A percentile compares a stretch with the other conserved stretches of the same genome.
These are phyloP conservation scores for Laticauda colubrina DNA, from an alignment of 2,113 vertebrate species.

Conservation along the genomic window DNA sequence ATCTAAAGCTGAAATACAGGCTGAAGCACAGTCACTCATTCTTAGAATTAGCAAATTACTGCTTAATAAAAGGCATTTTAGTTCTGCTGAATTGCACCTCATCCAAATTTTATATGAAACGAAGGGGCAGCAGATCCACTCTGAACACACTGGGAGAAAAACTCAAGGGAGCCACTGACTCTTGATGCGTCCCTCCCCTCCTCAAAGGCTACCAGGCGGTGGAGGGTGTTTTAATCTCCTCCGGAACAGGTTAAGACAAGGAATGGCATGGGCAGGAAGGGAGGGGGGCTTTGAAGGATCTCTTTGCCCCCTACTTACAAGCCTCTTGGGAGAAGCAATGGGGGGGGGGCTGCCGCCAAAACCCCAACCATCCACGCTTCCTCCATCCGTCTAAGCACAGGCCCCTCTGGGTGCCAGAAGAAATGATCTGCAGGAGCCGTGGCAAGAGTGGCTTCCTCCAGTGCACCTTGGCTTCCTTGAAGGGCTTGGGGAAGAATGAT, in stretches of 20 bases:
- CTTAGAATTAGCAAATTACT: neutral
- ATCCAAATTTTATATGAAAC: accelerated
- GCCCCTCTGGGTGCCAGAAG: neutral
- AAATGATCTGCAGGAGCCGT: neutral
- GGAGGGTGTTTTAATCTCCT: neutral
- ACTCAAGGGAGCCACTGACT: neutral
- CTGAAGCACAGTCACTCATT: neutral
- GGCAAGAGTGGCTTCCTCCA: no score
- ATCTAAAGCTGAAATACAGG: neutral
- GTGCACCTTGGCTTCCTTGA: constrained; percentile 36
- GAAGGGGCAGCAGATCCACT: no score
- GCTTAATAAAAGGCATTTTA: neutral
- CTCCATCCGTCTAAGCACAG: neutral
- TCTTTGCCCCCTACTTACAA: neutral
- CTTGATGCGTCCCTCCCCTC: neutral
- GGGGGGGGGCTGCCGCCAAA: accelerated
- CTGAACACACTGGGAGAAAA: neutral
- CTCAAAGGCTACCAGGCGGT: neutral
- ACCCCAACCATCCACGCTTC: neutral
- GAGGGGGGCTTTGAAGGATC: neutral
- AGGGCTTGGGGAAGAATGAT: constrained; percentile 34
- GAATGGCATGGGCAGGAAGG: neutral
- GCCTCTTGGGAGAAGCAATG: neutral
- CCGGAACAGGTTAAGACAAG: neutral
- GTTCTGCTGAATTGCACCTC: neutral